A percentile compares a stretch with the other conserved stretches of the same genome.
These are phyloP conservation scores for Apodemus agrarius DNA, from an alignment of 2,797 vertebrate genomes.

Conservation along the genomic window DNA sequence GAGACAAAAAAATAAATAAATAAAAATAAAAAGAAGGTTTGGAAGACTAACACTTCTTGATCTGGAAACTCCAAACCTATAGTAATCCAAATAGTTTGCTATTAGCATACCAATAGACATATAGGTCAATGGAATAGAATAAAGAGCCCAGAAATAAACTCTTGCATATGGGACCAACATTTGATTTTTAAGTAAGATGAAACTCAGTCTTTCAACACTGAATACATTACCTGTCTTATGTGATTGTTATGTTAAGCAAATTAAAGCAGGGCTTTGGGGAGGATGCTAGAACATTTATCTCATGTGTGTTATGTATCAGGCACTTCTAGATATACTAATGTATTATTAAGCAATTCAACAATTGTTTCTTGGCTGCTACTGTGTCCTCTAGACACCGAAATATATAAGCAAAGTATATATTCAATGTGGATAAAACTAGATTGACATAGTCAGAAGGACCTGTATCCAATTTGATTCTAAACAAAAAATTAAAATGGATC, in stretches of 20 bases:
- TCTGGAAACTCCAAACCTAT: slow-evolving; percentile 25
- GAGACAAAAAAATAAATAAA: neutral
- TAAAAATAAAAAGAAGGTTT: neutral
- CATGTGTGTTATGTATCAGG: neutral
- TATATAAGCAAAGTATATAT: neutral
- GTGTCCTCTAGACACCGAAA: neutral
- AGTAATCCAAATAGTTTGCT: slow-evolving; percentile 8
- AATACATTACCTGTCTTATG: neutral
- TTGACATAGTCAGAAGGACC: neutral
- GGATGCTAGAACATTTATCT: neutral
- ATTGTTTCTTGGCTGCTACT: neutral
- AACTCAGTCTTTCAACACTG: neutral
- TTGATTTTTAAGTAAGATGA: slow-evolving; percentile 27
- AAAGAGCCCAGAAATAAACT: slow-evolving; percentile 5
- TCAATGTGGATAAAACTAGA: neutral
- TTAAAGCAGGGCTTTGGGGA: neutral
- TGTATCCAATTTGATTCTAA: neutral
- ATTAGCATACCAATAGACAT: neutral
- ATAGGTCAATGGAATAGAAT: neutral
- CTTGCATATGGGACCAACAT: neutral
- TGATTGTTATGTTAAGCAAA: slow-evolving; percentile 14
- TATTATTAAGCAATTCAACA: slow-evolving; percentile 22
- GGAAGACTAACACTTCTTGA: neutral
- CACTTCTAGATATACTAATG: neutral
- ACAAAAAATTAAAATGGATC: neutral